These are phyloP conservation scores for Channallabes apus DNA, from an alignment of 2,797 vertebrate genomes.

Conservation along the genomic window DNA sequence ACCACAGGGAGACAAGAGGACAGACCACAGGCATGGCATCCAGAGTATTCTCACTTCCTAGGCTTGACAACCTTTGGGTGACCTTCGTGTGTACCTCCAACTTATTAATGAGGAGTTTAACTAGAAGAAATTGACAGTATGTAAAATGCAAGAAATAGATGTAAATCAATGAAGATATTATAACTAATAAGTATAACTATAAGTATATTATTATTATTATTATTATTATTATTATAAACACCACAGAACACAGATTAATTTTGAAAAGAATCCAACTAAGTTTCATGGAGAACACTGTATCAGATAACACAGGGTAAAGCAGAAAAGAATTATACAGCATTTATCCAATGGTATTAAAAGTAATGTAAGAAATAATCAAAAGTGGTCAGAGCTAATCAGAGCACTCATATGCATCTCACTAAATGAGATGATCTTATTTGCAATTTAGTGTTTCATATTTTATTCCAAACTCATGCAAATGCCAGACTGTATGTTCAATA, in stretches of 20 bases:
- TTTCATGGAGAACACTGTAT: not conserved
- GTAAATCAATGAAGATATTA: not conserved
- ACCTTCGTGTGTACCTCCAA: constrained; percentile 13
- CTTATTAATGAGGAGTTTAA: constrained; percentile 5
- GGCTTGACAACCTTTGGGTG: constrained; percentile 24
- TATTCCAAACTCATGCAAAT: not conserved
- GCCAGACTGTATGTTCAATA: not conserved
- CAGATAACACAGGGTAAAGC: not conserved
- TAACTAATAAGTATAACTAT: too few relatives aligned
- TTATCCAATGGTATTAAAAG: not conserved
- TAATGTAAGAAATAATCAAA: not conserved
- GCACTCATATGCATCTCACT: not conserved
- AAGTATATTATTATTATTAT: too few relatives aligned
- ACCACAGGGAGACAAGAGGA: constrained; percentile 30
- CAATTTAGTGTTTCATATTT: not conserved
- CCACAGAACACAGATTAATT: not conserved
- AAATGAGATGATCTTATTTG: constrained; percentile 4
- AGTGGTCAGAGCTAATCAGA: constrained; percentile 1
- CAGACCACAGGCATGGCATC: constrained; percentile 30
- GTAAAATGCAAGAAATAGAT: constrained; percentile 10
- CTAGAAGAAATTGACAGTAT: not conserved
- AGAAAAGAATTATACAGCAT: not conserved
- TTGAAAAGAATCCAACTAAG: not conserved
- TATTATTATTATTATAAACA: not conserved
- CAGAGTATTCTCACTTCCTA: constrained; percentile 16